Percentiles rank a stretch among this genome's conserved stretches.
phyloP scores from a whole-genome alignment of 2,797 vertebrate species.

The Myotis findleyi region DNA sequence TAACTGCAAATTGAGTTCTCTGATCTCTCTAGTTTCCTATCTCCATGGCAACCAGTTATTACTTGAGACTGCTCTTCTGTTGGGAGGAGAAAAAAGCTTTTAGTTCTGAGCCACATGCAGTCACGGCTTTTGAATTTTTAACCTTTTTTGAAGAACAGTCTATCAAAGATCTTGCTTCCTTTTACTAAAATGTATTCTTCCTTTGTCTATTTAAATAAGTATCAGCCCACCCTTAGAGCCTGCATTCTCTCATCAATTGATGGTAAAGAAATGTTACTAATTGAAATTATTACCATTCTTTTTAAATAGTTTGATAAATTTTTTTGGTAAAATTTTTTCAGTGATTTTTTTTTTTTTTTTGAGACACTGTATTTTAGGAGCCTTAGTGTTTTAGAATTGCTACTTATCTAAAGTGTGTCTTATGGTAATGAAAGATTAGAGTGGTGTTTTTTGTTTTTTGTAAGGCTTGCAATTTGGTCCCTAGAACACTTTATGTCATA shows the following conservation, averaged over 20 bases:
- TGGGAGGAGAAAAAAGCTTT: constrained; percentile 86
- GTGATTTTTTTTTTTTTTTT: constrained; percentile 24
- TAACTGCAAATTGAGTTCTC: constrained; percentile 88
- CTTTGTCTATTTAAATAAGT: constrained; percentile 73
- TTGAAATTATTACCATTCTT: constrained; percentile 61
- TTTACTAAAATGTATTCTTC: constrained; percentile 72
- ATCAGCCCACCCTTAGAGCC: constrained; percentile 39
- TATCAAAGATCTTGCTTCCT: constrained; percentile 74
- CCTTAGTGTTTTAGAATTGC: constrained; percentile 32
- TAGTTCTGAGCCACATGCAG: constrained; percentile 83
- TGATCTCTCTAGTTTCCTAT: constrained; percentile 86
- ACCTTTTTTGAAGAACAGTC: constrained; percentile 77
- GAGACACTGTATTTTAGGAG: constrained; percentile 37
- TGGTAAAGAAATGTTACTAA: constrained; percentile 48
- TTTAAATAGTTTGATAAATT: constrained; percentile 60
- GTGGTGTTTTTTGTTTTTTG: neutral
- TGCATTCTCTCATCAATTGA: constrained; percentile 52
- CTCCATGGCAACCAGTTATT: constrained; percentile 88
- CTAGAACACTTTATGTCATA: neutral
- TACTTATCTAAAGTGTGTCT: constrained; percentile 1
- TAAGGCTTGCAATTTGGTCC: neutral
- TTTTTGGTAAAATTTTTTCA: constrained; percentile 55
- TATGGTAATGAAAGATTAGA: constrained; percentile 12
- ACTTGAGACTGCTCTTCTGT: constrained; percentile 84
- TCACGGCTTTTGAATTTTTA: constrained; percentile 82